Conservation (phyloP, 1,140 invertebrate species). For the Anoplophora glabripennis region DNA sequence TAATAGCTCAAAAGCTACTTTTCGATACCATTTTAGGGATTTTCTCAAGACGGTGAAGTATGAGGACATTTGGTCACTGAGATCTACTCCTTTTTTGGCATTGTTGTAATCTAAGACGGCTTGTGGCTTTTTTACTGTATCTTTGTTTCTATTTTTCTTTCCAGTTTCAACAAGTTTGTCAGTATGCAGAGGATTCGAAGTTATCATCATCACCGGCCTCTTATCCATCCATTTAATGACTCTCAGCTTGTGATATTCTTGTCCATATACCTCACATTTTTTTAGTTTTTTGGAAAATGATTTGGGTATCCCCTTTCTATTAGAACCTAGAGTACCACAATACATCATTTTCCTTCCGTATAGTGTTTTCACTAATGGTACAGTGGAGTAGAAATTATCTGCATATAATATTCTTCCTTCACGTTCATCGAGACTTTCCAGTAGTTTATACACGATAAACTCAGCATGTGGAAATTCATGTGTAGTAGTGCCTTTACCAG, state of each 20-base stretch:
- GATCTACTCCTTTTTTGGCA: constrained; percentile 15
- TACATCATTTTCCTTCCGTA: constrained; percentile 35
- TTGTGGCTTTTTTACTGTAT: neutral
- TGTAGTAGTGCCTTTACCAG: constrained; percentile 29
- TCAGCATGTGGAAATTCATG: constrained; percentile 9
- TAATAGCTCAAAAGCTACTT: constrained; percentile 2
- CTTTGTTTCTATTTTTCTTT: neutral
- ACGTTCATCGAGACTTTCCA: constrained; percentile 4
- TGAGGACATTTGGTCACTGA: constrained; percentile 9
- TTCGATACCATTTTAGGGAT: constrained; percentile 11
- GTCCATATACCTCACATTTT: constrained; percentile 38
- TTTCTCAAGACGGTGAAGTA: constrained; percentile 10
- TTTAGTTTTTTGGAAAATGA: constrained; percentile 46
- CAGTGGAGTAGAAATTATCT: constrained; percentile 44
- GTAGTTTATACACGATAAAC: neutral
- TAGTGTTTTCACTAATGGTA: no score
- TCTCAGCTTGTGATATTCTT: constrained; percentile 46
- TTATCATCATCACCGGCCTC: neutral
- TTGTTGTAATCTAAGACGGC: constrained; percentile 11
- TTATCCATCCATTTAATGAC: constrained; percentile 51
- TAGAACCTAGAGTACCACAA: constrained; percentile 46
- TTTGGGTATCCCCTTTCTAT: constrained; percentile 42
- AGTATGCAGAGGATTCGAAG: neutral
- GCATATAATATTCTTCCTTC: constrained; percentile 29
- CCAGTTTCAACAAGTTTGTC: neutral